A percentile compares a stretch with the other conserved stretches of the same genome.
These are phyloP conservation scores for Conger conger DNA, from an alignment of 2,113 vertebrate genomes.

Conservation along the genomic window DNA sequence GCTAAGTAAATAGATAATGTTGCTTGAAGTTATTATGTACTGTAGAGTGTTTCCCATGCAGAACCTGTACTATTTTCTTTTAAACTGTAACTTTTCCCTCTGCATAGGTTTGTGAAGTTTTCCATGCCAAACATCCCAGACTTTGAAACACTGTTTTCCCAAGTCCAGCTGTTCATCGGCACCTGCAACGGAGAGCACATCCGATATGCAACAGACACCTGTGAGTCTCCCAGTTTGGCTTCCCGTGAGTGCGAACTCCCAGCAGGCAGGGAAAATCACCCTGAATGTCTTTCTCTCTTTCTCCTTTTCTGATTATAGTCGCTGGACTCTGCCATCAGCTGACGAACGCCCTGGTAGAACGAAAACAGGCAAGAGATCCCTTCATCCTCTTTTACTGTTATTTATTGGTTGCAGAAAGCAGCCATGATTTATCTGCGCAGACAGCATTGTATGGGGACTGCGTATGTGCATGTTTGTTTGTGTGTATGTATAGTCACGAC, in stretches of 20 bases:
- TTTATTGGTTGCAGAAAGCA: background rate
- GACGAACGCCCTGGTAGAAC: slow-evolving; percentile 96
- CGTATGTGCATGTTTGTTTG: background rate
- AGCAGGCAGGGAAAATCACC: background rate
- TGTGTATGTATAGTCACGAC: background rate
- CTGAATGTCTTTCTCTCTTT: background rate
- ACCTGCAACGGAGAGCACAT: slow-evolving; percentile 98
- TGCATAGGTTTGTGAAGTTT: slow-evolving; percentile 94
- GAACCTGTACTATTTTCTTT: background rate
- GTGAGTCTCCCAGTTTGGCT: slow-evolving; percentile 68
- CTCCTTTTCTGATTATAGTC: slow-evolving; percentile 70
- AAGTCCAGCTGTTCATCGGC: slow-evolving; percentile 98
- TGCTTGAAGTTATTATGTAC: too few species aligned
- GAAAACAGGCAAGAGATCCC: slow-evolving; percentile 85
- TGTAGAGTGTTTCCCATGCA: background rate
- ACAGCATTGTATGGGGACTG: background rate
- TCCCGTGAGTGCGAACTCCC: background rate
- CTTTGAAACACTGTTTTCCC: slow-evolving; percentile 96
- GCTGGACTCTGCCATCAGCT: slow-evolving; percentile 98
- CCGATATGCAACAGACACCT: slow-evolving; percentile 98
- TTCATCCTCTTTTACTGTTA: background rate
- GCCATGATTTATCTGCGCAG: background rate
- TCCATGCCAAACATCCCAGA: slow-evolving; percentile 99
- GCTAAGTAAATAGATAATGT: too few species aligned
- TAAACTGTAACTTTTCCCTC: background rate